phyloP scores from a whole-genome alignment of 2,888 invertebrate species.

The Netelia inedita region DNA sequence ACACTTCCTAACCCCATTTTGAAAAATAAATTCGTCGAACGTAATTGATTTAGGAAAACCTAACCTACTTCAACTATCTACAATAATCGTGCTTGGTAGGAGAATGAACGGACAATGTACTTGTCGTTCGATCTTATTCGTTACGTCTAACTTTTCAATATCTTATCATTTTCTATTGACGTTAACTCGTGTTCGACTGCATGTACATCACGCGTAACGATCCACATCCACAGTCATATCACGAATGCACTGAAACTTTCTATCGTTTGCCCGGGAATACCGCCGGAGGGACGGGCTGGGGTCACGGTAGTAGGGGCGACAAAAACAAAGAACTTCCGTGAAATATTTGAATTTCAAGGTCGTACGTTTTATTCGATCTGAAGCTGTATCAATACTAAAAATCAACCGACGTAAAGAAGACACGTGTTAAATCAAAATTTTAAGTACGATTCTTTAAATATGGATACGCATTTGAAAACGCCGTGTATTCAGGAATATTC shows the following conservation, averaged over 20 bases:
- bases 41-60: slow-evolving; percentile 3
- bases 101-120: background rate
- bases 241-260: background rate
- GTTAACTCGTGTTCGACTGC: background rate
- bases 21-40: background rate
- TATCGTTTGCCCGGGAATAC: background rate
- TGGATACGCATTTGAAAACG: slow-evolving; percentile 67
- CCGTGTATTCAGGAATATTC: slow-evolving; percentile 77
- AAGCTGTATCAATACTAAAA: background rate
- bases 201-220: slow-evolving; percentile 17
- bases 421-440: slow-evolving; percentile 13
- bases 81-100: background rate
- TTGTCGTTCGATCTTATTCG: background rate
- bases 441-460: slow-evolving; percentile 13
- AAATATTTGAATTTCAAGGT: slow-evolving; percentile 6
- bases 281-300: too few species aligned
- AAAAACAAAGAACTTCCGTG: background rate
- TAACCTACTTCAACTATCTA: slow-evolving; percentile 4
- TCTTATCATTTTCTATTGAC: slow-evolving; percentile 26
- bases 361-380: background rate
- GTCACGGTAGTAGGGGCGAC: too few species aligned
- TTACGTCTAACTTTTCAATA: slow-evolving; percentile 12
- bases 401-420: background rate
- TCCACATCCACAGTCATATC: background rate
- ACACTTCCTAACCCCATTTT: slow-evolving; percentile 77